Base-by-base conservation (phyloP, 2,888 invertebrate genomes). In the Halictus ligatus region DNA sequence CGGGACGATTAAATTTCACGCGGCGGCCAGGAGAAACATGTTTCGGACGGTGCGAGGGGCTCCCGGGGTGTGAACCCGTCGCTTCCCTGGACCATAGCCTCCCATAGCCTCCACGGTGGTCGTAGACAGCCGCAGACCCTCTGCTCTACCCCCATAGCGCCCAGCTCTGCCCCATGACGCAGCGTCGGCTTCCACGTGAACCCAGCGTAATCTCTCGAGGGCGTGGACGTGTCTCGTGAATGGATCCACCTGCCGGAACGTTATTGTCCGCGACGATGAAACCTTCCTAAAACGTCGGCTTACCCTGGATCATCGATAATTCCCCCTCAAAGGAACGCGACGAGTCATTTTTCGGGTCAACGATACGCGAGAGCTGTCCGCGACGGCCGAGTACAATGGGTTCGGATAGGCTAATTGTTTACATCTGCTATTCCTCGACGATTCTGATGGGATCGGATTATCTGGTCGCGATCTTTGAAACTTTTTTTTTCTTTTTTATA, bases 1-100 rank as follows among this genome's bases (percentile, higher is more conserved):
- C 87, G 84, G 88, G 90, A 90, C 92, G 93, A 93, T 93, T 93
- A 93, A 92, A 92, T 93, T 93, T 92, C 92, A 90, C 88, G 87
- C 85, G 88, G 79, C 83, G 80, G 82, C 83, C 84, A 75, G 78
- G 80, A 88, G 86, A 83, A 87, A 87, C 90, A 88, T 82, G 82
- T 74, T 86, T 73, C 91, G 75, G 10, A 54, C 48, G 58, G 29
- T 21, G 7, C 58, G 60, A 73, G 76, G 80, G 85, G 73, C 74
- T 81, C 81, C 82, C 75, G 73, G 73, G 43, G 83, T 75, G 91
- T 73, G 91, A 84, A 81, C 58, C 79, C 79, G 83, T 84, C 83
- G 80, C 74, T 83, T 84, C 79, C 74, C 76, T 80, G 81, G 72
- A 86, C 84, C 84, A 69, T 85, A 78, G 77, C 67, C 81, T 84